Base-by-base conservation (phyloP, 2,888 invertebrate genomes). In the Onthophagus sagittarius region DNA sequence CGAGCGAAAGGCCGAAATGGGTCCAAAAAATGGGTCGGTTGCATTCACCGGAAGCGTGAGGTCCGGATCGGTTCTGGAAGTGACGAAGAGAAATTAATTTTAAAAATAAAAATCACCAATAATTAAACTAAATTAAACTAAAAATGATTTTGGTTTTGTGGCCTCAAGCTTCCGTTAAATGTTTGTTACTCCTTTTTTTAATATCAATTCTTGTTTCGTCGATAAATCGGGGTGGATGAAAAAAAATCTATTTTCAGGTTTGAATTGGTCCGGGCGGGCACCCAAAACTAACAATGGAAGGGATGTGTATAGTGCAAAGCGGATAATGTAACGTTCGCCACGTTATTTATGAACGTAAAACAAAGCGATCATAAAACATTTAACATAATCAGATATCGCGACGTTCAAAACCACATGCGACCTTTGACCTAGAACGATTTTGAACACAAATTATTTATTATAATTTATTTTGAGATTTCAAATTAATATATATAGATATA, bases 281-380 rank as follows among this genome's bases (percentile, higher is more conserved):
- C 31, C 15, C 67, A 67, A 32, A 67, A 53, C 39, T 75, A 75
- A 73, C 71, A 75, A 75, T 73, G 73, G 72, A 75, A 72, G 75
- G 73, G 76, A 75, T 74, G 31, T 32, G 31, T 32, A 74, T 70
- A 73, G 74, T 69, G 76, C 71, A 74, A 77, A 76, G 72, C 76
- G 75, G 77, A 77, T 77, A 77, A 77, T 77, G 77, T 76, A 75
- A 76, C 77, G 71, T 70, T 74, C 74, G 23, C 72, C 31, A 71
- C 31, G 75, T 75, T 74, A 77, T 77, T 77, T 77, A 77, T 73
- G 76, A 62, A 73, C 69, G 72, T 76, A 76, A 79, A 81, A 82
- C 82, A 81, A 81, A 81, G 78, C 79, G 79, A 78, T 80, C 82
- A 81, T 82, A 81, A 82, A 82, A 80, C 81, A 81, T 81, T 81